phyloP scores from a whole-genome alignment of 2,113 vertebrate species.

The Micronisus gabar region DNA sequence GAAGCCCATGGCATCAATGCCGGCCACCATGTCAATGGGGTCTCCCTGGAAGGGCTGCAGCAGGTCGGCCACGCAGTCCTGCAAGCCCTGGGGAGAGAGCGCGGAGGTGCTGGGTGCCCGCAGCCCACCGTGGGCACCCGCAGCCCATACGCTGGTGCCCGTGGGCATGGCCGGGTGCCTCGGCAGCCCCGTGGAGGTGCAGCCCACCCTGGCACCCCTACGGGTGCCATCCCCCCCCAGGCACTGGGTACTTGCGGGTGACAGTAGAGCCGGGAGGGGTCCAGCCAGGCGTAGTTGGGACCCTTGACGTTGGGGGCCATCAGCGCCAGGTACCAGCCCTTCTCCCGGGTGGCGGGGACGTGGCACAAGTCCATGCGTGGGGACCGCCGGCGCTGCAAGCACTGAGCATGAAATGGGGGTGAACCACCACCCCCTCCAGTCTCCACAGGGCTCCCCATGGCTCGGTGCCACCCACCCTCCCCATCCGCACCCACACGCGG shows the following conservation, averaged over 20 bases:
- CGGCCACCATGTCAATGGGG: conserved; percentile 81
- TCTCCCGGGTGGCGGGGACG: conserved; percentile 37
- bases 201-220: neutral
- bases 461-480: fast-evolving
- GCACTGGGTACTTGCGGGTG: conserved; percentile 75
- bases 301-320: conserved; percentile 88
- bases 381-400: fast-evolving
- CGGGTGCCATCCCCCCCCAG: fast-evolving
- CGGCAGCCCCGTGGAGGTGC: fast-evolving
- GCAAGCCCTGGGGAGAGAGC: conserved; percentile 71
- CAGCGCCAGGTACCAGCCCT: conserved; percentile 84
- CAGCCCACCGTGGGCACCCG: neutral
- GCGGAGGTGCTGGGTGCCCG: neutral
- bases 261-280: conserved; percentile 89
- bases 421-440: neutral
- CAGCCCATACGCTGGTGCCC: fast-evolving
- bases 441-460: fast-evolving
- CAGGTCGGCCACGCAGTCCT: conserved; percentile 82
- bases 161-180: neutral
- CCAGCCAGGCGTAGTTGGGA: conserved; percentile 83
- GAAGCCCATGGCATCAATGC: conserved; percentile 90
- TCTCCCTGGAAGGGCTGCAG: conserved; percentile 79
- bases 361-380: conserved; percentile 67
- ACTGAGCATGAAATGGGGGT: fast-evolving
- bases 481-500: fast-evolving